Conservation (phyloP, 2,797 vertebrate species). For the Graptemys geographica region DNA sequence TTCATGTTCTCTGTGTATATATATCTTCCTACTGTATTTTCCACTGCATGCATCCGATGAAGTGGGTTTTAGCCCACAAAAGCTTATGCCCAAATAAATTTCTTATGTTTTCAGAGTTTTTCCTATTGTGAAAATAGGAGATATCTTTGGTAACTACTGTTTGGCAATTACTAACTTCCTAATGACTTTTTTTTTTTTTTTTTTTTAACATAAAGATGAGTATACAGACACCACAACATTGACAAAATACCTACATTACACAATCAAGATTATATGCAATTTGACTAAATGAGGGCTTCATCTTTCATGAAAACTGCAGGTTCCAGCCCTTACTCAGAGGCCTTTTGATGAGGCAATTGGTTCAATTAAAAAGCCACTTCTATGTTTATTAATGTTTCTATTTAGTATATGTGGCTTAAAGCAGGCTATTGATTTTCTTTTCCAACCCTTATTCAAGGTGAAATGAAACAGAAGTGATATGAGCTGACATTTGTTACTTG, state of each 20-base stretch:
- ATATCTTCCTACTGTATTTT: no score
- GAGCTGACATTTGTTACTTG: conserved; percentile 74
- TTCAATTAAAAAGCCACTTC: conserved; percentile 68
- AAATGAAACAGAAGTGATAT: conserved; percentile 80
- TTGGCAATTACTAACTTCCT: background rate
- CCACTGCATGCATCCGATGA: no score
- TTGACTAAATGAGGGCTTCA: conserved; percentile 41
- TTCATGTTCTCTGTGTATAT: no score
- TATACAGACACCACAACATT: background rate
- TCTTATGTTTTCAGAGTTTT: background rate
- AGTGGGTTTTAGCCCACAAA: no score
- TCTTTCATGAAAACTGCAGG: conserved; percentile 11
- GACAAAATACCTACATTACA: conserved; percentile 54
- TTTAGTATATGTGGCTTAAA: conserved; percentile 74
- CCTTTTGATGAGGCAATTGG: conserved; percentile 70
- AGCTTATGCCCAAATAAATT: no score
- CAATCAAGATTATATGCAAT: conserved; percentile 34
- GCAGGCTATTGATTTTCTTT: conserved; percentile 74
- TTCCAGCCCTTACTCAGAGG: conserved; percentile 45
- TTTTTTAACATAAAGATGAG: background rate
- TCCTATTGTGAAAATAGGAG: conserved; percentile 17
- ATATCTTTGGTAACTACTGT: background rate
- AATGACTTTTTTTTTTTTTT: background rate
- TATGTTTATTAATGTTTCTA: conserved; percentile 70
- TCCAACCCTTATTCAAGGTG: conserved; percentile 81